A percentile compares a stretch with the other conserved stretches of the same genome.
These are phyloP conservation scores for cattle (Bos taurus) DNA, from an alignment of 2,113 vertebrate species.

Conservation along the genomic window ARS-UCD2.0 NC_037332.1:87360001-87360500, in stretches of 20 bases:
- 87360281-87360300: background rate
- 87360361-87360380: background rate
- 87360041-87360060: background rate
- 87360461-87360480: constrained; percentile 26
- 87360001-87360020: background rate
- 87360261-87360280: background rate
- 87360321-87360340: background rate
- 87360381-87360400: background rate
- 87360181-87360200: background rate
- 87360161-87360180: background rate
- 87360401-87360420: constrained; percentile 23
- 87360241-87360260: constrained; percentile 18
- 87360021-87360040: background rate
- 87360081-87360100: background rate
- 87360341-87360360: background rate
- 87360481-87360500: background rate
- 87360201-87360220: constrained; percentile 33
- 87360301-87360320: background rate
- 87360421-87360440: background rate
- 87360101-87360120: background rate
- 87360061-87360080: background rate
- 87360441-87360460: background rate
- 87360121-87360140: background rate
- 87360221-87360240: background rate
- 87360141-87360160: background rate